These are phyloP conservation scores for Sminthurides bifidus DNA, from an alignment of 1,140 invertebrate genomes.

Conservation along the genomic window DNA sequence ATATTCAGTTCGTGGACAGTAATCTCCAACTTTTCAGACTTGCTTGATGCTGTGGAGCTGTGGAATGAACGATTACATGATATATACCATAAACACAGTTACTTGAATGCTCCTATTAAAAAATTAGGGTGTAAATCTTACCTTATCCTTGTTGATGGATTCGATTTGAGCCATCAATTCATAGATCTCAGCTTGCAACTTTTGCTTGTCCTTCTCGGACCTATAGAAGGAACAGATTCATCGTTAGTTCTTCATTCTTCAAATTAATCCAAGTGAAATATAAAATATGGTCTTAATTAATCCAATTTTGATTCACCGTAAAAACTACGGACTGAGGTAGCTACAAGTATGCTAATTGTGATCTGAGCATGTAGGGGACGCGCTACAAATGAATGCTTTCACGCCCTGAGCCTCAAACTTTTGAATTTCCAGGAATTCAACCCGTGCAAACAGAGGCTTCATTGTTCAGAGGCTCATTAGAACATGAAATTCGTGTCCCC, in stretches of 20 bases:
- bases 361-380: too few relatives aligned
- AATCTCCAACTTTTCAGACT: slow-evolving; percentile 78
- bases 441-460: too few relatives aligned
- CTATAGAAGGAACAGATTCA: slow-evolving; percentile 46
- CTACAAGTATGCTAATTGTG: too few relatives aligned
- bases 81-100: background rate
- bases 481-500: too few relatives aligned
- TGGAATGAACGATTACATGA: slow-evolving; percentile 15
- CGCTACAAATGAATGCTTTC: too few relatives aligned
- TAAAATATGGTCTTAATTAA: too few relatives aligned
- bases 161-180: slow-evolving; percentile 88
- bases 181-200: slow-evolving; percentile 92
- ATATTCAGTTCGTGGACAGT: slow-evolving; percentile 77
- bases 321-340: too few relatives aligned
- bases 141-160: slow-evolving; percentile 79
- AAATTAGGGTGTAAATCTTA: slow-evolving; percentile 29
- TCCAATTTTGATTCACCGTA: too few relatives aligned
- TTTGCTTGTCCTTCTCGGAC: slow-evolving; percentile 87
- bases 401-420: too few relatives aligned
- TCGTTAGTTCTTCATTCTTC: slow-evolving; percentile 55
- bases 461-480: too few relatives aligned
- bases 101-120: background rate
- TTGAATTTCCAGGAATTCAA: too few relatives aligned
- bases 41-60: slow-evolving; percentile 66
- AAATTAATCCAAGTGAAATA: slow-evolving; percentile 80